Base-by-base conservation (phyloP, 2,888 invertebrate genomes). In the Nowickia ferox region DNA sequence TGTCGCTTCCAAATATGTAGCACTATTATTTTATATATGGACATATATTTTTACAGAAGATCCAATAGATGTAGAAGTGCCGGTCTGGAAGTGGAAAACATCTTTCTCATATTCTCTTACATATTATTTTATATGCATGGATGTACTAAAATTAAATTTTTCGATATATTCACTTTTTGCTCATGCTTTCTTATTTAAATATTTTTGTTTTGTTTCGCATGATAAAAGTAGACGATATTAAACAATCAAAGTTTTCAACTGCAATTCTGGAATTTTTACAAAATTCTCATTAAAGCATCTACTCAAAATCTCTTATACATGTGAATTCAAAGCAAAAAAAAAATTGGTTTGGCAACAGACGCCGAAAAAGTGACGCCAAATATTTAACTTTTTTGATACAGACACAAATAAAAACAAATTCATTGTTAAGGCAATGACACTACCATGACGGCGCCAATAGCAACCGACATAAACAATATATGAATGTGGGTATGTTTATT, bases 301-400 rank as follows among this genome's bases (percentile, higher is more conserved):
- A 22, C 13, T 61, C n/a, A 48, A 81, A 66, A 61, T 30, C 30
- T 6, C 30, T 5, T 51, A 44, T 51, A 44, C n/a, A 15, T 61
- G 61, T 74, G 22, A 55, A 63, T n/a, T 19, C 19, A 44, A 57
- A 59, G 40, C 8, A 51, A 11, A 46, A 61, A 30, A 74, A 57
- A 51, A 75, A 69, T 61, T 48, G 42, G 75, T 85, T 85, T 85
- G 84, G 84, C 84, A 81, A 72, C 81, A 77, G 84, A 81, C 84
- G 81, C 81, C 76, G 71, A 81, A 81, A 78, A 81, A 61, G 61
- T 85, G 84, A 85, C 84, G 84, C 84, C 84, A 81, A 69, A 74
- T 63, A 57, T 76, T 55, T 71, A 69, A 13, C 48, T 11, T 61
- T 79, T 69, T 80, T 71, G 55, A 65, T 71, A 51, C 81, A 85